phyloP scores from a whole-genome alignment of 2,888 invertebrate genomes.

The Sphaerolaimus hirsutus region DNA sequence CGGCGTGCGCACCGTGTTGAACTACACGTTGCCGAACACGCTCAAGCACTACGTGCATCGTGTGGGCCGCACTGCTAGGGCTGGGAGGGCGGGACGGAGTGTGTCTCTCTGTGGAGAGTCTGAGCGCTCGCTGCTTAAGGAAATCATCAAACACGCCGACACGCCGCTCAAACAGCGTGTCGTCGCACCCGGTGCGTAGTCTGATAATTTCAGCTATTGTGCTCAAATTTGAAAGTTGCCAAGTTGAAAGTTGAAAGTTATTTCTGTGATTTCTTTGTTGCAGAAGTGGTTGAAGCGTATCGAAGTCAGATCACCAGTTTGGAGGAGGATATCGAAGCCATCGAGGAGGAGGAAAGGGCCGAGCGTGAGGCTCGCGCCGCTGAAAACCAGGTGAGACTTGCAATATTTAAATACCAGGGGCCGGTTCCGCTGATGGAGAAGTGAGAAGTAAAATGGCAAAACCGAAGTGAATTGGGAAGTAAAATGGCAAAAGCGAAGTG shows the following conservation, averaged over 20 bases:
- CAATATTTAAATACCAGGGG: slow-evolving; percentile 5
- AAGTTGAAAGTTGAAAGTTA: background rate
- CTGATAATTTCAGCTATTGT: too few species aligned
- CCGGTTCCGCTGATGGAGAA: too few species aligned
- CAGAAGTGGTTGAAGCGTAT: slow-evolving; percentile 67
- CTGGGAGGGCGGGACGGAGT: slow-evolving; percentile 47
- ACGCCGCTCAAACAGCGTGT: slow-evolving; percentile 62
- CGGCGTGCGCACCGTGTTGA: slow-evolving; percentile 81
- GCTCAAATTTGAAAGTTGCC: background rate
- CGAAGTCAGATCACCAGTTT: slow-evolving; percentile 44
- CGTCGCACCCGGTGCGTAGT: slow-evolving; percentile 41
- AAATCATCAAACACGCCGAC: slow-evolving; percentile 59
- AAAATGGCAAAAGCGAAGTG: too few species aligned
- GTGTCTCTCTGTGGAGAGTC: slow-evolving; percentile 80
- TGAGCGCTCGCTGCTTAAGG: slow-evolving; percentile 68
- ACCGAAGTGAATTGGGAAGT: too few species aligned
- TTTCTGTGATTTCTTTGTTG: slow-evolving; percentile 9
- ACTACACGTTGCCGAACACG: slow-evolving; percentile 79
- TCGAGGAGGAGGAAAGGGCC: slow-evolving; percentile 54
- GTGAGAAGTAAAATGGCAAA: too few species aligned
- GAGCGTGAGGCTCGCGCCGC: slow-evolving; percentile 10
- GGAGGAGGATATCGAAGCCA: slow-evolving; percentile 53
- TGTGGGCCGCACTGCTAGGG: slow-evolving; percentile 83
- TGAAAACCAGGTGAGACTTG: slow-evolving; percentile 11
- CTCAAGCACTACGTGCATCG: slow-evolving; percentile 85